Conservation (phyloP, 2,888 invertebrate genomes). For the Cheiracanthium punctorium region DNA sequence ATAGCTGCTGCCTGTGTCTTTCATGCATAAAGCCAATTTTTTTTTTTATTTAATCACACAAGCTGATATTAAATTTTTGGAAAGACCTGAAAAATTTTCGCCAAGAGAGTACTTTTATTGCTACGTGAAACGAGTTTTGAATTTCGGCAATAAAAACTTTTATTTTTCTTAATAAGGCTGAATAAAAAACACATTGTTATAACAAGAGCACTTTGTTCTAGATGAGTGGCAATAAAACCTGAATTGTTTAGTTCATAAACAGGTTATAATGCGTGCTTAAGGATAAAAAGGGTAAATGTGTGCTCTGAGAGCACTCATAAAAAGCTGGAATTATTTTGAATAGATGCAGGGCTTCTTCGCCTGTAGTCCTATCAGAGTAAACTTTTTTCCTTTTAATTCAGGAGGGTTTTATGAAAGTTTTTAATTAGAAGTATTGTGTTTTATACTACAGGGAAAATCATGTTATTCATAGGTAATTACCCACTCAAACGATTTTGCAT, state of each 20-base stretch:
- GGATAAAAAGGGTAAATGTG: not conserved
- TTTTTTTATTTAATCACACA: not conserved
- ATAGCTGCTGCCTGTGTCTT: too few species aligned
- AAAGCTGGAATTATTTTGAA: not conserved
- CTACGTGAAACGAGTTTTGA: not conserved
- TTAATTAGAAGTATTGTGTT: too few species aligned
- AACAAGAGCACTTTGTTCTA: not conserved
- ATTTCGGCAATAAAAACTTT: not conserved
- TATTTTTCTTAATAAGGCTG: not conserved
- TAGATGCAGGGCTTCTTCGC: too few species aligned
- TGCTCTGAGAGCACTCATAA: not conserved
- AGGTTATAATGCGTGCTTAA: not conserved
- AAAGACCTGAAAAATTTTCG: not conserved
- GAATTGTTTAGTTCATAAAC: not conserved
- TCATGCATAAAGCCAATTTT: too few species aligned
- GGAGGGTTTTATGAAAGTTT: too few species aligned
- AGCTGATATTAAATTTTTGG: not conserved
- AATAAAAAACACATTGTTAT: not conserved
- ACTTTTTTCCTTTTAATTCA: too few species aligned
- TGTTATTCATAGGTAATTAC: too few species aligned
- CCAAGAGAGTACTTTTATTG: not conserved
- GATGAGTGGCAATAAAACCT: not conserved
- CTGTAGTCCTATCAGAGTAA: too few species aligned
- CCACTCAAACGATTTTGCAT: too few species aligned
- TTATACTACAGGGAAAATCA: too few species aligned